Conservation (phyloP, 64 coral and sea anemone species). For the Porites lutea region DNA sequence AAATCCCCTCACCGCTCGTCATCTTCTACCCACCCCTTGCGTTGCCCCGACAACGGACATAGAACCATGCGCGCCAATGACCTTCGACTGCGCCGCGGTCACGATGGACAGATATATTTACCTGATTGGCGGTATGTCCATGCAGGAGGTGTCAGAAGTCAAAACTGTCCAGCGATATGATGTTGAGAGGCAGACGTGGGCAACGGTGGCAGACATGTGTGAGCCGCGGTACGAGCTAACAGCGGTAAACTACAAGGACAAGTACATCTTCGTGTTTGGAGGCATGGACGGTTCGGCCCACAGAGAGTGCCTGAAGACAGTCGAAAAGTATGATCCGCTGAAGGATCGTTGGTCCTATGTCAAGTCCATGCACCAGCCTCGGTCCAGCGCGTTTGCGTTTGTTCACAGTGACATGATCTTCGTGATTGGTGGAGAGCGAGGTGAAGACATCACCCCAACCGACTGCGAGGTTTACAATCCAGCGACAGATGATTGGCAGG, state of each 20-base stretch:
- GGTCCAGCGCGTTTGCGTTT: constrained; percentile 43
- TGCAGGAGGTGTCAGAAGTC: constrained; percentile 34
- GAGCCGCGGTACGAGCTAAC: constrained; percentile 39
- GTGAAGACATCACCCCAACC: constrained; percentile 41
- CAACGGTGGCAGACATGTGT: constrained; percentile 28
- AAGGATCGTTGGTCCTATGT: constrained; percentile 34
- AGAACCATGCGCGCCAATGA: constrained; percentile 35
- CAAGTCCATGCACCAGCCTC: constrained; percentile 48
- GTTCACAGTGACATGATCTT: constrained; percentile 47
- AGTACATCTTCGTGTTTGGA: constrained; percentile 44
- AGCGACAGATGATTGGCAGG: constrained; percentile 34
- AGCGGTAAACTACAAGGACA: constrained; percentile 46
- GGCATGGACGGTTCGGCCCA: constrained; percentile 35
- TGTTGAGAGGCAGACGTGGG: constrained; percentile 27
- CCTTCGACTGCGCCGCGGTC: constrained; percentile 43
- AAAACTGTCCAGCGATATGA: constrained; percentile 40
- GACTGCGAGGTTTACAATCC: constrained; percentile 45
- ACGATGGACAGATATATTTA: constrained; percentile 32
- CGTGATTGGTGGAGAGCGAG: constrained; percentile 49
- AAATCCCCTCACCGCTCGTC: constrained; percentile 34
- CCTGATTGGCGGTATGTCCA: constrained; percentile 43
- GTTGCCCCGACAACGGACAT: constrained; percentile 36
- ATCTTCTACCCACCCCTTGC: constrained; percentile 17
- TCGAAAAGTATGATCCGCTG: constrained; percentile 34
- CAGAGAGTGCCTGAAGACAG: constrained; percentile 29